Evolutionary conservation across 1,140 invertebrate genomes (phyloP).

Genomic region (Procambarus virginalis): DNA sequence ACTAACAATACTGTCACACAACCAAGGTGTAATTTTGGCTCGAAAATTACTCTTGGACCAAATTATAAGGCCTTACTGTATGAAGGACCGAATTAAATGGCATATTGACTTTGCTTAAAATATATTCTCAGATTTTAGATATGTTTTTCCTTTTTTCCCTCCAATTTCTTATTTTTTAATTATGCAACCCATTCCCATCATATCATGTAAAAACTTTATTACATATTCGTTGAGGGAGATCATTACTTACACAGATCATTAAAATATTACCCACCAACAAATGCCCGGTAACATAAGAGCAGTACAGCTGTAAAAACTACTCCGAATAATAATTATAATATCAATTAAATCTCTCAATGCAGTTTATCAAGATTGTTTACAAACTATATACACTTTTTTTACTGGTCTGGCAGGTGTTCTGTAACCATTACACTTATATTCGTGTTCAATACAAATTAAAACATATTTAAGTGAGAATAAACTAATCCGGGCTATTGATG

Average conservation of each 20-base stretch:
- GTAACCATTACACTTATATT: constrained; percentile 61
- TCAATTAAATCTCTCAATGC: constrained; percentile 58
- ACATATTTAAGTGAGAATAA: constrained; percentile 52
- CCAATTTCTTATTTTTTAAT: too few species aligned
- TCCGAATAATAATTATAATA: constrained; percentile 51
- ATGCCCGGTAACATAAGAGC: constrained; percentile 53
- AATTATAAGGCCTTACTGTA: constrained; percentile 41
- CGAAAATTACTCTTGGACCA: constrained; percentile 19
- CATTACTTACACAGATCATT: constrained; percentile 58
- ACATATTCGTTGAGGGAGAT: constrained; percentile 52
- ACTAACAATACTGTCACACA: constrained; percentile 47
- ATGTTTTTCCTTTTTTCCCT: too few species aligned
- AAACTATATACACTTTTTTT: constrained; percentile 65
- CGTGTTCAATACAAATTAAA: constrained; percentile 63
- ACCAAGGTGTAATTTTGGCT: constrained; percentile 40
- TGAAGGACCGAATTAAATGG: constrained; percentile 58
- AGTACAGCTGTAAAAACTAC: constrained; percentile 61
- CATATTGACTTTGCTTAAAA: constrained; percentile 56
- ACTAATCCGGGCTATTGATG: constrained; percentile 43
- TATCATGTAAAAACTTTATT: constrained; percentile 49
- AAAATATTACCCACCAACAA: constrained; percentile 49
- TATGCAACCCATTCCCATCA: background rate
- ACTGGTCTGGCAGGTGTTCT: constrained; percentile 44
- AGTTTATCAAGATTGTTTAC: constrained; percentile 58
- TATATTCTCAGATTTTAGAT: constrained; percentile 56